Evolutionary conservation across 2,113 vertebrate genomes (phyloP).

Genomic region (Hyperopisus bebe): DNA sequence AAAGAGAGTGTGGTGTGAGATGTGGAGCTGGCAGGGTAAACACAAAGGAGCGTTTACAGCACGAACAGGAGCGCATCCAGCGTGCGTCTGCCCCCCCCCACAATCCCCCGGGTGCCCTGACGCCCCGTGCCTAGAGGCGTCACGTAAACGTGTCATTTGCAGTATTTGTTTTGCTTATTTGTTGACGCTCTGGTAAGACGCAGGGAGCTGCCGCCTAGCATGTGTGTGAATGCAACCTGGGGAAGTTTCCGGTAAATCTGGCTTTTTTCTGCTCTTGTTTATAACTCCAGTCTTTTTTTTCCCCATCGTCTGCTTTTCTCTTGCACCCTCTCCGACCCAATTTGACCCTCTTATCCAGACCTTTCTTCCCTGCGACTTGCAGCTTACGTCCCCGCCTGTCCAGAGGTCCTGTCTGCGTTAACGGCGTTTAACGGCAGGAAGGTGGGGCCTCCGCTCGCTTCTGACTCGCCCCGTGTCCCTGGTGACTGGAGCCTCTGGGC

Average conservation of each 20-base stretch:
- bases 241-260: background rate
- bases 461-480: background rate
- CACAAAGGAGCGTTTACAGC: slow-evolving; percentile 2
- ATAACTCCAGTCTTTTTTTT: background rate
- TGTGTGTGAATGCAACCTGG: background rate
- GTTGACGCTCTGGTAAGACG: background rate
- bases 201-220: background rate
- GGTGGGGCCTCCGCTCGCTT: background rate
- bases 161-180: slow-evolving; percentile 20
- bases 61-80: background rate
- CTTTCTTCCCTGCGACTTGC: background rate
- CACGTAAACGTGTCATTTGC: slow-evolving; percentile 10
- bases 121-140: background rate
- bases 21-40: background rate
- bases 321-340: background rate
- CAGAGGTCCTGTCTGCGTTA: background rate
- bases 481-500: background rate
- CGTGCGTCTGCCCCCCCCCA: background rate
- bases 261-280: background rate
- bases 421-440: background rate
- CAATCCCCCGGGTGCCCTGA: background rate
- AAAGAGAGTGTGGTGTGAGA: background rate
- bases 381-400: background rate
- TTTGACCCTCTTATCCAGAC: background rate
- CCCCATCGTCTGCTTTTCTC: background rate